These are phyloP conservation scores for Camelus dromedarius DNA, from an alignment of 2,113 vertebrate genomes.

Conservation along the genomic window DNA sequence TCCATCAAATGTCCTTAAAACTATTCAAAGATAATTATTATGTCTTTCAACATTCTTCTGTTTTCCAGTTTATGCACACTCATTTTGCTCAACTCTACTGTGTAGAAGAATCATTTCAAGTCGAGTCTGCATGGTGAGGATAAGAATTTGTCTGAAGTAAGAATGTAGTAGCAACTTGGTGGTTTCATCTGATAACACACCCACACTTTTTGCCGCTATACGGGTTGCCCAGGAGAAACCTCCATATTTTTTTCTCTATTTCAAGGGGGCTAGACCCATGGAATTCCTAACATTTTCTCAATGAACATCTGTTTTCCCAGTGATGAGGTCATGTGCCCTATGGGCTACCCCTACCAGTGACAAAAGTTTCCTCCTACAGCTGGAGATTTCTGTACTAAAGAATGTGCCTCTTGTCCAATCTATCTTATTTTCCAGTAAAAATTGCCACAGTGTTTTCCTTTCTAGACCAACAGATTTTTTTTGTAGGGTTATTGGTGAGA, in stretches of 20 bases:
- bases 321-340: not conserved
- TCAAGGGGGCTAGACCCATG: not conserved
- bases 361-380: not conserved
- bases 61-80: not conserved
- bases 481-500: not conserved
- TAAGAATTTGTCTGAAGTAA: not conserved
- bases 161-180: not conserved
- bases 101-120: not conserved
- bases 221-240: not conserved
- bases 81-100: not conserved
- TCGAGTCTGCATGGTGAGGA: not conserved
- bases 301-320: not conserved
- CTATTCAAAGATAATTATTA: not conserved
- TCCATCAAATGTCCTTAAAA: not conserved
- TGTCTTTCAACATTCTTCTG: not conserved
- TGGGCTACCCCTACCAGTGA: not conserved
- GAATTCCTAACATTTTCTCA: not conserved
- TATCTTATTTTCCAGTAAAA: conserved; percentile 25
- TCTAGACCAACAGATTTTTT: not conserved
- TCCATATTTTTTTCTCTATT: not conserved
- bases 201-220: not conserved
- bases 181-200: not conserved
- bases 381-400: not conserved
- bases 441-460: not conserved
- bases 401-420: not conserved